Evolutionary conservation across 2,888 invertebrate species (phyloP).

Genomic region (Anaspis maculata): DNA sequence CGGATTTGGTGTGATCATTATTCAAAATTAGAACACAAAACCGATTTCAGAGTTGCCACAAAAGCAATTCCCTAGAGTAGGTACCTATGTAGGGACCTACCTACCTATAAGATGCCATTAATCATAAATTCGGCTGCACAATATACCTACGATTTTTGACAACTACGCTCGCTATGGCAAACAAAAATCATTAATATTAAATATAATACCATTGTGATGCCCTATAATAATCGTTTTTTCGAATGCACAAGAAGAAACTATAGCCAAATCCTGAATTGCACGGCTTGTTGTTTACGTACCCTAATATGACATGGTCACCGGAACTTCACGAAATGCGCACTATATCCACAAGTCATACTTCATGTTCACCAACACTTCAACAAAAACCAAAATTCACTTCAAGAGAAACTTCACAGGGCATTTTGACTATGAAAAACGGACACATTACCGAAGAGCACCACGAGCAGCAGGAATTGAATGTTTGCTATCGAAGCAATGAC

Average conservation of each 20-base stretch:
- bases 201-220: constrained; percentile 41
- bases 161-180: constrained; percentile 39
- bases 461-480: constrained; percentile 28
- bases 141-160: constrained; percentile 42
- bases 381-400: no score
- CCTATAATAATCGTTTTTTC: constrained; percentile 32
- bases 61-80: constrained; percentile 38
- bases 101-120: constrained; percentile 34
- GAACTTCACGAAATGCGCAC: constrained; percentile 9
- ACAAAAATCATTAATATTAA: constrained; percentile 47
- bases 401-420: no score
- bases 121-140: constrained; percentile 42
- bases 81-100: no score
- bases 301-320: constrained; percentile 6
- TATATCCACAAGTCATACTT: constrained; percentile 16
- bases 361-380: no score
- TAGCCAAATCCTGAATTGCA: constrained; percentile 9
- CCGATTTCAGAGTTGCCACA: constrained; percentile 35
- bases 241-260: constrained; percentile 20
- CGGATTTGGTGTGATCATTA: constrained; percentile 27
- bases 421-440: constrained; percentile 26
- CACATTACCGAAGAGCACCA: constrained; percentile 29
- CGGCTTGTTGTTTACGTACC: constrained; percentile 11
- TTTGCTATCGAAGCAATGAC: constrained; percentile 33
- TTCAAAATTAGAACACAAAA: constrained; percentile 28